phyloP scores from a whole-genome alignment of 2,797 vertebrate genomes.

The Cuniculus paca region DNA sequence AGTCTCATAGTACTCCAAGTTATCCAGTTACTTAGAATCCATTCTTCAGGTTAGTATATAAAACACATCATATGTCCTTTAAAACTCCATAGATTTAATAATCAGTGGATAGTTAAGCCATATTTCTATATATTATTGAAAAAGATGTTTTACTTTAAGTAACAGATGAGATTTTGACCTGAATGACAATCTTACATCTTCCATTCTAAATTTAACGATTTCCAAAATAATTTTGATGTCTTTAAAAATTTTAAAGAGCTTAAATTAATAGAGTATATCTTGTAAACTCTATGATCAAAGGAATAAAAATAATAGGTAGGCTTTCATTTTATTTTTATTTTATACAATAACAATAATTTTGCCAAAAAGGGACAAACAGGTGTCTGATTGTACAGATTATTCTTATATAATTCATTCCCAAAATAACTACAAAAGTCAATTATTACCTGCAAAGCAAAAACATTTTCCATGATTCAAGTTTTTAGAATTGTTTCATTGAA shows the following conservation, averaged over 20 bases:
- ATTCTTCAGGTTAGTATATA: background rate
- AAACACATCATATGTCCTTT: background rate
- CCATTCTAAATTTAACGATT: background rate
- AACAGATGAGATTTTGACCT: background rate
- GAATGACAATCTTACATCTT: background rate
- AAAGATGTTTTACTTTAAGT: slow-evolving; percentile 3
- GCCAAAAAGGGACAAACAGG: background rate
- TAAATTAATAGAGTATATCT: background rate
- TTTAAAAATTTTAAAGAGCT: background rate
- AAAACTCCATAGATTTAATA: background rate
- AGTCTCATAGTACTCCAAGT: background rate
- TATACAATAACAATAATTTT: slow-evolving; percentile 55
- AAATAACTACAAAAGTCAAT: slow-evolving; percentile 9
- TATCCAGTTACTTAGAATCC: background rate
- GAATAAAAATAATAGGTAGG: slow-evolving; percentile 41
- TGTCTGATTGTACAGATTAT: slow-evolving; percentile 9
- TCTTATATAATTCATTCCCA: slow-evolving; percentile 44
- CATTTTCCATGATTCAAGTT: background rate
- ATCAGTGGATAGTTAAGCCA: background rate
- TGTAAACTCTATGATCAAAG: background rate
- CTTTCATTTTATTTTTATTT: slow-evolving; percentile 48
- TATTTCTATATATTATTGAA: background rate
- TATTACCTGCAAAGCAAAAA: slow-evolving; percentile 42
- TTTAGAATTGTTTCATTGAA: slow-evolving; percentile 41
- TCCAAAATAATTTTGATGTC: slow-evolving; percentile 47